phyloP scores from a whole-genome alignment of 2,113 vertebrate genomes.

The Rhinolophus sinicus region DNA sequence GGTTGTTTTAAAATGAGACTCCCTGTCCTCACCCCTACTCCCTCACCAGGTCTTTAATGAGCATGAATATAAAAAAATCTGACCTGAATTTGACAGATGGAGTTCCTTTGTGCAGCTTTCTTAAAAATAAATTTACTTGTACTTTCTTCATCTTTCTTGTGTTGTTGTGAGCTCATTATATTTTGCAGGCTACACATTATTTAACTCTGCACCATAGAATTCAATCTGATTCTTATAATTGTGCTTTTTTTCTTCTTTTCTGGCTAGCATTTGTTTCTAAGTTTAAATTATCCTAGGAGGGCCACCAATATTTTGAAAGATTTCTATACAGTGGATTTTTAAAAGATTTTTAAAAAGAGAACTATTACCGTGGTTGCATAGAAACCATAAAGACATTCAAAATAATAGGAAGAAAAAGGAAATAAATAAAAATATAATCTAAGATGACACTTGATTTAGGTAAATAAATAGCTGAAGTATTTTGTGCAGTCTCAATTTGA shows the following conservation, averaged over 20 bases:
- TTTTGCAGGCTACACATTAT: background rate
- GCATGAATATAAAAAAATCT: background rate
- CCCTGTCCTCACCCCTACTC: background rate
- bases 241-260: constrained; percentile 8
- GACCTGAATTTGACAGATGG: background rate
- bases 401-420: constrained; percentile 72
- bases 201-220: background rate
- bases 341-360: constrained; percentile 52
- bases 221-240: constrained; percentile 30
- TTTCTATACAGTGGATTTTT: constrained; percentile 48
- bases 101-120: background rate
- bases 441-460: constrained; percentile 78
- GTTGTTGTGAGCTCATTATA: background rate
- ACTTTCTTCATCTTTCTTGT: background rate
- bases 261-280: constrained; percentile 1
- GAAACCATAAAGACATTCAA: constrained; percentile 82
- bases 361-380: constrained; percentile 82
- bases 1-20: background rate
- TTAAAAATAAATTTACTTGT: background rate
- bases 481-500: constrained; percentile 70
- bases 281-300: constrained; percentile 63
- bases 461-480: constrained; percentile 61
- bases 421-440: constrained; percentile 83
- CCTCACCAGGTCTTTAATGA: background rate
- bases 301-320: constrained; percentile 43